Percentiles rank a stretch among this genome's conserved stretches.
Conservation (phyloP, 2,113 vertebrate species). For the Paratilapia polleni region DNA sequence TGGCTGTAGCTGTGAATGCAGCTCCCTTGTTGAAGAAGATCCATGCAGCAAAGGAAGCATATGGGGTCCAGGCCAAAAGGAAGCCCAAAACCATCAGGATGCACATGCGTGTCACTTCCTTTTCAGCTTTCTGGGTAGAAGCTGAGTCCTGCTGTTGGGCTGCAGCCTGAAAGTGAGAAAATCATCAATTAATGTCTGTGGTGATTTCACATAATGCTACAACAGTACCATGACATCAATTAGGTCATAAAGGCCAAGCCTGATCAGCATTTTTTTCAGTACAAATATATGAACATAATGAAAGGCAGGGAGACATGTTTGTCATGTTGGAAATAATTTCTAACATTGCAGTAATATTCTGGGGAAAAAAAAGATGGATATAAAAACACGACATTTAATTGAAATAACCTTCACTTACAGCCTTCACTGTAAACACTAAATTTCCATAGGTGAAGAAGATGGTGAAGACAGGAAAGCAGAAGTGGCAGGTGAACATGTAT, state of each 20-base stretch:
- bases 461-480: constrained; percentile 72
- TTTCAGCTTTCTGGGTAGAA: constrained; percentile 84
- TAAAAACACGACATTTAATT: neutral
- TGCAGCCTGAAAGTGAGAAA: constrained; percentile 71
- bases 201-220: neutral
- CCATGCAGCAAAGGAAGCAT: constrained; percentile 81
- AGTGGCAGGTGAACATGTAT: constrained; percentile 82
- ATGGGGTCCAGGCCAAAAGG: constrained; percentile 82
- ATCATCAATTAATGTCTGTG: neutral
- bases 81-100: constrained; percentile 84
- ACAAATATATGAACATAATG: neutral
- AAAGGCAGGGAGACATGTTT: neutral
- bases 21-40: constrained; percentile 86
- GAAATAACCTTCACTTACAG: constrained; percentile 64
- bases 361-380: neutral
- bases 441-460: constrained; percentile 85
- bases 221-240: neutral
- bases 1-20: constrained; percentile 77
- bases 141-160: constrained; percentile 83
- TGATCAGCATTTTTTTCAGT: neutral
- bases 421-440: constrained; percentile 84
- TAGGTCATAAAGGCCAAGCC: neutral
- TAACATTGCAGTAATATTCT: neutral
- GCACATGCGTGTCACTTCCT: constrained; percentile 84
- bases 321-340: neutral